phyloP scores from a whole-genome alignment of 2,888 invertebrate species.

The Autographa gamma region DNA sequence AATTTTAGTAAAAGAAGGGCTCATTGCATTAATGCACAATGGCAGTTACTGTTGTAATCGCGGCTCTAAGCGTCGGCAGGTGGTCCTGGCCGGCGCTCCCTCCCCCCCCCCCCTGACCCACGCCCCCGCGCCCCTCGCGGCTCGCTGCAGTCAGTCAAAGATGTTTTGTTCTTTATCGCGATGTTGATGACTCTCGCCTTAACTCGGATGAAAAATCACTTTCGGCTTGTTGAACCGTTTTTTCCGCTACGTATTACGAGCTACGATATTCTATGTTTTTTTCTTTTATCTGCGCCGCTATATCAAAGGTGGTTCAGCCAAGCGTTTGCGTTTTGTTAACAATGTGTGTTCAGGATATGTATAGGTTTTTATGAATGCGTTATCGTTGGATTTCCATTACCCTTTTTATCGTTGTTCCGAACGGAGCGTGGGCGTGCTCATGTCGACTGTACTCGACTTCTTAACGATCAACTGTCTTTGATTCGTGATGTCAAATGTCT shows the following conservation, averaged over 20 bases:
- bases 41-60: conserved; percentile 36
- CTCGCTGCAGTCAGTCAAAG: conserved; percentile 39
- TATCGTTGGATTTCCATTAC: conserved; percentile 14
- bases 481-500: background rate
- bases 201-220: conserved; percentile 59
- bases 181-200: conserved; percentile 49
- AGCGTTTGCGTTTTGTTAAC: conserved; percentile 41
- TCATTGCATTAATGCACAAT: conserved; percentile 36
- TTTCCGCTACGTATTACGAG: conserved; percentile 47
- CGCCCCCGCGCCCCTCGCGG: conserved; percentile 1
- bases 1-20: conserved; percentile 14
- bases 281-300: conserved; percentile 16
- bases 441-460: background rate
- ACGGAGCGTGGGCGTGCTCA: background rate
- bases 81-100: conserved; percentile 12
- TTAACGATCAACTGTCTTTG: background rate
- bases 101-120: conserved; percentile 3
- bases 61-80: conserved; percentile 21
- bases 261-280: conserved; percentile 28
- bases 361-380: conserved; percentile 17
- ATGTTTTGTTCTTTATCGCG: conserved; percentile 53
- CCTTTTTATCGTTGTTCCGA: conserved; percentile 12
- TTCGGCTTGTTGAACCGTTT: conserved; percentile 51
- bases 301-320: conserved; percentile 22
- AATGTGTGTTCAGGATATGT: conserved; percentile 38